Conservation (phyloP, 2,888 invertebrate genomes). For the Eupithecia dodoneata region DNA sequence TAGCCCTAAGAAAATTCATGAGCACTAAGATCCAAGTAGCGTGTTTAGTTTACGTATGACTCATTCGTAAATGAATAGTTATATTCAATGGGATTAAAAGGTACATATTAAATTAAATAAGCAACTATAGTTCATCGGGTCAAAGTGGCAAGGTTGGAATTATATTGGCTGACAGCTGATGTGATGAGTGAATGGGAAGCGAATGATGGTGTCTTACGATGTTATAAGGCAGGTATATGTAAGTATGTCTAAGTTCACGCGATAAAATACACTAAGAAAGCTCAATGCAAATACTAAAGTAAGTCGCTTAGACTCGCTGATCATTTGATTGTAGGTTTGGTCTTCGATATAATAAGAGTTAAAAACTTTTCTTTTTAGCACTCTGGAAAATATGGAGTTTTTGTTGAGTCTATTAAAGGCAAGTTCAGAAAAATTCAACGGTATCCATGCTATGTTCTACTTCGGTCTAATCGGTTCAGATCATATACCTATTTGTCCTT, state of each 20-base stretch:
- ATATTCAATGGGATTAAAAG: conserved; percentile 2
- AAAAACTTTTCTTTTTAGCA: neutral
- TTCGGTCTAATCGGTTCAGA: neutral
- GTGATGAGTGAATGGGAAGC: neutral
- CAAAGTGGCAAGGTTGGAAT: conserved; percentile 1
- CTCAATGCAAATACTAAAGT: neutral
- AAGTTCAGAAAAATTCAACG: no score
- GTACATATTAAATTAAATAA: conserved; percentile 6
- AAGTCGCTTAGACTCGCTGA: neutral
- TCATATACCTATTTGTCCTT: neutral
- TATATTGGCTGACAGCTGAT: conserved; percentile 1
- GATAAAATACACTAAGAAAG: neutral
- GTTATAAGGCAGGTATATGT: neutral
- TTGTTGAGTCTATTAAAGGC: no score
- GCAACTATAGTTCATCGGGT: conserved; percentile 4
- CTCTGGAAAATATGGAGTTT: neutral
- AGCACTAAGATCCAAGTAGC: neutral
- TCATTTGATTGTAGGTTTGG: neutral
- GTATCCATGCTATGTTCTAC: no score
- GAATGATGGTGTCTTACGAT: neutral
- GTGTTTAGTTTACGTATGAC: neutral
- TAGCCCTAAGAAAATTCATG: neutral
- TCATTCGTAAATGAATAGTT: conserved; percentile 3
- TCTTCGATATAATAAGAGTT: neutral
- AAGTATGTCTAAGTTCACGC: neutral